A percentile compares a stretch with the other conserved stretches of the same genome.
phyloP scores from a whole-genome alignment of 2,888 invertebrate genomes.

The Incurvaria masculella region DNA sequence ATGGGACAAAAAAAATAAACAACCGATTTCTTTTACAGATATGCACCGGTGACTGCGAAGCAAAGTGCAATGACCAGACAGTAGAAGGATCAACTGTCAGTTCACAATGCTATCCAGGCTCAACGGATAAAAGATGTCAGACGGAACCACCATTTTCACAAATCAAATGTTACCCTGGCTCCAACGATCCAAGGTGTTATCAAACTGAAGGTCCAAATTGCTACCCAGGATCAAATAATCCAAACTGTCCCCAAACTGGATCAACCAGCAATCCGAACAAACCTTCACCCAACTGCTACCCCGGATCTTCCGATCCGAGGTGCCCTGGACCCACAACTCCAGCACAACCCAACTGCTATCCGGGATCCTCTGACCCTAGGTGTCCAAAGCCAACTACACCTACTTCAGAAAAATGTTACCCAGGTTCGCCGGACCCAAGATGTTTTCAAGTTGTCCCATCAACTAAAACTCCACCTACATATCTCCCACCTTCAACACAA shows the following conservation, averaged over 20 bases:
- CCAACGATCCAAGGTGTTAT: neutral
- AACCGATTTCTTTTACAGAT: conserved; percentile 26
- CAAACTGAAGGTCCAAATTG: conserved; percentile 19
- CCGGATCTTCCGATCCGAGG: conserved; percentile 27
- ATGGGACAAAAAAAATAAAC: too few species aligned
- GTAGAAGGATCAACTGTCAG: conserved; percentile 19
- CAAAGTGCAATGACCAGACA: conserved; percentile 35
- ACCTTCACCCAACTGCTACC: conserved; percentile 22
- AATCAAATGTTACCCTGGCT: conserved; percentile 10
- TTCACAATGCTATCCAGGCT: conserved; percentile 16
- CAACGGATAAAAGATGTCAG: conserved; percentile 9
- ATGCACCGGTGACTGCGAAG: conserved; percentile 39
- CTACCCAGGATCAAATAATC: conserved; percentile 32
- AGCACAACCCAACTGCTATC: conserved; percentile 15
- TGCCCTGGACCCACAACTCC: conserved; percentile 18
- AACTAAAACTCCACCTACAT: conserved; percentile 16
- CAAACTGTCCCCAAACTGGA: conserved; percentile 25
- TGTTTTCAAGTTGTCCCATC: conserved; percentile 22
- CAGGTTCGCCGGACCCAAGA: conserved; percentile 24
- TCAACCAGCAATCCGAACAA: too few species aligned
- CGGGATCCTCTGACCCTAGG: conserved; percentile 25
- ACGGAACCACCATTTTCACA: conserved; percentile 11
- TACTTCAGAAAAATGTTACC: conserved; percentile 18
- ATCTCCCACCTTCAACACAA: conserved; percentile 18
- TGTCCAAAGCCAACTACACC: conserved; percentile 18